phyloP scores from a whole-genome alignment of 1,140 invertebrate genomes.

The fruit fly (Drosophila melanogaster) region Release_6_plus_ISO1_MT NT_037436.4:22210501-22211000 shows the following conservation, averaged over 20 bases:
- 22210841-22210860: slow-evolving; percentile 28
- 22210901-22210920: slow-evolving; percentile 12
- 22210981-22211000: slow-evolving; percentile 27
- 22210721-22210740: background rate
- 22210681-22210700: slow-evolving; percentile 45
- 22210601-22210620: slow-evolving; percentile 48
- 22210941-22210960: slow-evolving; percentile 49
- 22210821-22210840: slow-evolving; percentile 27
- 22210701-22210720: slow-evolving; percentile 6
- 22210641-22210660: slow-evolving; percentile 79
- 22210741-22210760: slow-evolving; percentile 12
- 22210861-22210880: slow-evolving; percentile 35
- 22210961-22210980: slow-evolving; percentile 8
- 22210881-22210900: slow-evolving; percentile 30
- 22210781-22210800: slow-evolving; percentile 33
- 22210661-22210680: slow-evolving; percentile 78
- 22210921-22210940: slow-evolving; percentile 37
- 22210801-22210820: slow-evolving; percentile 50
- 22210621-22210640: slow-evolving; percentile 77
- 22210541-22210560: background rate
- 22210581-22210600: background rate
- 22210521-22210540: no score
- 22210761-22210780: slow-evolving; percentile 13
- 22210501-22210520: slow-evolving; percentile 17
- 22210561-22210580: background rate